These are phyloP conservation scores for Artemia franciscana DNA, from an alignment of 1,140 invertebrate species.

Conservation along the genomic window DNA sequence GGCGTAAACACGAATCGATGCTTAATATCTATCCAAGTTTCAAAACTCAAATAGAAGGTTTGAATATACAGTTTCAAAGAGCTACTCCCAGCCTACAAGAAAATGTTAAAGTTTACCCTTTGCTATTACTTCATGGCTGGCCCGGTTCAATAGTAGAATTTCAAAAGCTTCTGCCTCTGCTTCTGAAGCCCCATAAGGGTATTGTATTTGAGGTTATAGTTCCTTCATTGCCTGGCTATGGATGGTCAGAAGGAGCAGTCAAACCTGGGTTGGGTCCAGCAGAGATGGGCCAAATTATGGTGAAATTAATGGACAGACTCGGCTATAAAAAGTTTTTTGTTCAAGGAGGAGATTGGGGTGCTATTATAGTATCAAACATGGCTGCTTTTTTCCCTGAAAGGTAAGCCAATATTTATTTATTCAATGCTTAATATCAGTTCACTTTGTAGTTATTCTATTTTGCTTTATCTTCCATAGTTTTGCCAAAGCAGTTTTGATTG, in stretches of 20 bases:
- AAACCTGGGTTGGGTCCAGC: conserved; percentile 31
- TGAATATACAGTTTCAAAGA: conserved; percentile 37
- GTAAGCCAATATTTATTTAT: too few relatives aligned
- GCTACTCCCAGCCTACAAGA: conserved; percentile 14
- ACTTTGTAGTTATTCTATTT: too few relatives aligned
- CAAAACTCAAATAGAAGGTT: conserved; percentile 34
- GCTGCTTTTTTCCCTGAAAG: conserved; percentile 38
- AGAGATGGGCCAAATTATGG: conserved; percentile 43
- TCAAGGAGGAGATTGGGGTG: conserved; percentile 68
- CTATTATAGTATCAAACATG: conserved; percentile 30
- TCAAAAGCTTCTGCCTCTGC: conserved; percentile 45
- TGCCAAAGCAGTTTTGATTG: too few relatives aligned
- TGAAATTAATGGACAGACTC: conserved; percentile 56
- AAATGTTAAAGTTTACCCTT: conserved; percentile 27
- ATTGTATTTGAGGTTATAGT: conserved; percentile 54
- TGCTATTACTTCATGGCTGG: conserved; percentile 68
- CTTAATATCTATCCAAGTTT: conserved; percentile 49
- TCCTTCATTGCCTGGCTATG: conserved; percentile 61
- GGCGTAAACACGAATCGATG: conserved; percentile 34
- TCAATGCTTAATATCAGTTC: too few relatives aligned
- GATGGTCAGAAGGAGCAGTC: conserved; percentile 44
- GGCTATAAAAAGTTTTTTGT: conserved; percentile 48
- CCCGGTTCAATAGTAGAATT: conserved; percentile 69
- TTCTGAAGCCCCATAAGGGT: conserved; percentile 25
- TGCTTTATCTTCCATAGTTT: too few relatives aligned